Conservation (phyloP, 2,888 invertebrate genomes). For the Nephrotoma appendiculata region DNA sequence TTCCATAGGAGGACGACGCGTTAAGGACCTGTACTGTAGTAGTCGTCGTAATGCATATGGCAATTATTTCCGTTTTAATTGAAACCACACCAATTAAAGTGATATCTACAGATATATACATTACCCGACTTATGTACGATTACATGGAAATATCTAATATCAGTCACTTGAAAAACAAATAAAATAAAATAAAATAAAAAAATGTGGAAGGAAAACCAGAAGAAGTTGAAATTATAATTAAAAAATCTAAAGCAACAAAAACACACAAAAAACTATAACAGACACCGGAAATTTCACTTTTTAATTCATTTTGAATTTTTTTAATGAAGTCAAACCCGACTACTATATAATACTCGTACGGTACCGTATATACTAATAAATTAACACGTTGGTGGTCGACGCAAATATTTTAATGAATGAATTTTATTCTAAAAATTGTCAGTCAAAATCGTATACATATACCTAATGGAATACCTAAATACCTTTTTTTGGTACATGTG, state of each 20-base stretch:
- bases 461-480: not conserved
- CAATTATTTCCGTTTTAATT: not conserved
- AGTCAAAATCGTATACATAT: not conserved
- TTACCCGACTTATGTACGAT: not conserved
- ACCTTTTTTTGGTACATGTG: not conserved
- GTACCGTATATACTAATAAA: not conserved
- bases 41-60: not conserved
- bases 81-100: not conserved
- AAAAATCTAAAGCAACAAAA: not conserved
- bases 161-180: not conserved
- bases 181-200: not conserved
- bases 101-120: not conserved
- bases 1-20: not conserved
- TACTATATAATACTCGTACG: not conserved
- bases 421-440: not conserved
- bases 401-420: not conserved
- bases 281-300: not conserved
- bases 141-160: not conserved
- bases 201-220: not conserved
- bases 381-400: not conserved
- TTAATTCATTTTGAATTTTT: not conserved
- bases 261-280: not conserved
- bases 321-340: not conserved
- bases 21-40: not conserved
- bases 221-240: not conserved